Evolutionary conservation across 2,113 vertebrate species (phyloP).

Genomic region (Melanostigma gelatinosum): DNA sequence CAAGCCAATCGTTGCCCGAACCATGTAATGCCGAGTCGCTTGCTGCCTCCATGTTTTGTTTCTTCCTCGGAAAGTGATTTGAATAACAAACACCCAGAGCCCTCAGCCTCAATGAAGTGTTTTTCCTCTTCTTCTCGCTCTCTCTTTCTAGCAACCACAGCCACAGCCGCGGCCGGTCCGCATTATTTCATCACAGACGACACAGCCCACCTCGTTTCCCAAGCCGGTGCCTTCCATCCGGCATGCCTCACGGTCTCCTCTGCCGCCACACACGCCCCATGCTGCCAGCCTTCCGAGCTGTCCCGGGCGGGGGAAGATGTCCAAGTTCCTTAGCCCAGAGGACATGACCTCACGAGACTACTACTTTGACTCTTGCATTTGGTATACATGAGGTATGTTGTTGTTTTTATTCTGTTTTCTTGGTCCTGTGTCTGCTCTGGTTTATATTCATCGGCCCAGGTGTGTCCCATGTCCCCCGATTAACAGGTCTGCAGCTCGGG

Average conservation of each 20-base stretch:
- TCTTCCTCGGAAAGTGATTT: neutral
- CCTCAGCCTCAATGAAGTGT: slow-evolving; percentile 3
- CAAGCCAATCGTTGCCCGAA: neutral
- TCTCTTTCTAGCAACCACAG: slow-evolving; percentile 66
- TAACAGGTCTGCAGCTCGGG: neutral
- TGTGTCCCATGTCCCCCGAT: neutral
- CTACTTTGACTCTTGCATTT: slow-evolving; percentile 99
- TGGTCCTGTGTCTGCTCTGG: neutral
- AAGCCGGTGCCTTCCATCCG: slow-evolving; percentile 90
- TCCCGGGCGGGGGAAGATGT: slow-evolving; percentile 92
- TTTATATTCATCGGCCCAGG: neutral
- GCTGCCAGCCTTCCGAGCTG: slow-evolving; percentile 87
- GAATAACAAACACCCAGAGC: neutral
- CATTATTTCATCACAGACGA: slow-evolving; percentile 86
- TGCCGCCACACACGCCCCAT: slow-evolving; percentile 83
- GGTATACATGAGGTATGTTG: slow-evolving; percentile 95
- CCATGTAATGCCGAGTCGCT: neutral
- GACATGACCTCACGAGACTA: slow-evolving; percentile 99
- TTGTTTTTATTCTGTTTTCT: neutral
- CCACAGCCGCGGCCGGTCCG: slow-evolving; percentile 78
- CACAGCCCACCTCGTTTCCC: slow-evolving; percentile 86
- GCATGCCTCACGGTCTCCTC: slow-evolving; percentile 73
- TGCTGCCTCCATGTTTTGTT: neutral
- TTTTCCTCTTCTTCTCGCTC: slow-evolving; percentile 24
- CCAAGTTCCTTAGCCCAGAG: slow-evolving; percentile 93